A percentile compares a stretch with the other conserved stretches of the same genome.
phyloP scores from a whole-genome alignment of 2,797 vertebrate genomes.

The Cirrhinus mrigala region DNA sequence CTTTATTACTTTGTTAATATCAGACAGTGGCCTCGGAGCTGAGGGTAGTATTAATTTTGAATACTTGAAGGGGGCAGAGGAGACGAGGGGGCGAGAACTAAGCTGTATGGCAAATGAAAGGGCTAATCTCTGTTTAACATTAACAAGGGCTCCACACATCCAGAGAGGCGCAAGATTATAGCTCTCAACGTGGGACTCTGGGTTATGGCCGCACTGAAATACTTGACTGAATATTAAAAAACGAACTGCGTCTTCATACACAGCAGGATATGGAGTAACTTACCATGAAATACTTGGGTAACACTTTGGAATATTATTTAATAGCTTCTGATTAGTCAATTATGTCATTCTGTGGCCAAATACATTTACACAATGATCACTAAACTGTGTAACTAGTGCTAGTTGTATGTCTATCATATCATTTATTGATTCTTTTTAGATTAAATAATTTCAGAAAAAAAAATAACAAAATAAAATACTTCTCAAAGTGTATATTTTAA shows the following conservation, averaged over 20 bases:
- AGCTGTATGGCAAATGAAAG: conserved; percentile 54
- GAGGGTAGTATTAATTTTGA: conserved; percentile 77
- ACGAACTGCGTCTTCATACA: conserved; percentile 9
- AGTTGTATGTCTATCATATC: neutral
- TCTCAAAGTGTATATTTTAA: neutral
- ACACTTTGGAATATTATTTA: conserved; percentile 15
- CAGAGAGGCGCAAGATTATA: conserved; percentile 38
- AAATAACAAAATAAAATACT: neutral
- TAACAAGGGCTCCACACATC: conserved; percentile 45
- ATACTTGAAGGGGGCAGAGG: conserved; percentile 71
- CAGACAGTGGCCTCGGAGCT: conserved; percentile 67
- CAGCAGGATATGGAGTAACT: neutral
- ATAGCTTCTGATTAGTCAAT: neutral
- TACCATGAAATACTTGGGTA: neutral
- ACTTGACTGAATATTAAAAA: conserved; percentile 32
- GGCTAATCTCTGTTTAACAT: conserved; percentile 58
- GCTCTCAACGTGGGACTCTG: conserved; percentile 26
- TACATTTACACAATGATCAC: neutral
- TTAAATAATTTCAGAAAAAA: neutral
- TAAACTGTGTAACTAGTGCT: neutral
- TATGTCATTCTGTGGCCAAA: neutral
- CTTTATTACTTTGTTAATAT: conserved; percentile 82
- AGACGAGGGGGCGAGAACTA: conserved; percentile 47
- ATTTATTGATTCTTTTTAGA: neutral
- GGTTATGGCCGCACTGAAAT: conserved; percentile 9